Evolutionary conservation across 1,140 invertebrate genomes (phyloP).

Genomic region (Cylas formicarius): DNA sequence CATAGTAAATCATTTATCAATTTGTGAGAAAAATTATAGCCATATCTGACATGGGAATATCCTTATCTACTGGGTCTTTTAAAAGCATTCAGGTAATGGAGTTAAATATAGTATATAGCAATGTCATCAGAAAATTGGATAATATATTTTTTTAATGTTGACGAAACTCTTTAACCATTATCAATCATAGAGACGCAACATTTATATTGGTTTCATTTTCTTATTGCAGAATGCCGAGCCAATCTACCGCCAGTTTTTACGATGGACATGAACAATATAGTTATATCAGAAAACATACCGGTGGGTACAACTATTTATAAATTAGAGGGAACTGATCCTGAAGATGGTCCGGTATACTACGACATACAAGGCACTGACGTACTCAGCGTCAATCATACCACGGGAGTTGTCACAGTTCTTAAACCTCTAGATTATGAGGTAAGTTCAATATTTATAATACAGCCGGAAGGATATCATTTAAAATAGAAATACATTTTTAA

Average conservation of each 20-base stretch:
- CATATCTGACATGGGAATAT: too few species aligned
- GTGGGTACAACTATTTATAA: conserved; percentile 69
- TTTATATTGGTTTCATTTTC: conserved; percentile 8
- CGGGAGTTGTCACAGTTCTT: conserved; percentile 68
- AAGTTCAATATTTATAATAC: conserved; percentile 28
- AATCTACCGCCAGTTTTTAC: conserved; percentile 63
- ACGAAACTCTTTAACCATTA: too few species aligned
- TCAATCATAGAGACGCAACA: too few species aligned
- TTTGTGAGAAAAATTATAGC: neutral
- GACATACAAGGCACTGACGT: conserved; percentile 74
- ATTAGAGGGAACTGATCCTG: conserved; percentile 72
- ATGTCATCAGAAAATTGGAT: too few species aligned
- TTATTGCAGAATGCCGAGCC: conserved; percentile 36
- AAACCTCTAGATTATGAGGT: conserved; percentile 79
- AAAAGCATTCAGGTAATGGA: too few species aligned
- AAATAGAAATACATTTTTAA: neutral
- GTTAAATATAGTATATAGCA: too few species aligned
- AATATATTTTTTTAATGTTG: too few species aligned
- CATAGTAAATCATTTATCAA: too few species aligned
- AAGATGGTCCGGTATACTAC: conserved; percentile 61
- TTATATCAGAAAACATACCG: conserved; percentile 67
- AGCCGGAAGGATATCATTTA: too few species aligned
- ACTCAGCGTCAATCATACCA: conserved; percentile 66
- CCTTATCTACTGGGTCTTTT: too few species aligned
- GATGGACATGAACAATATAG: conserved; percentile 63